These are phyloP conservation scores for Encarsia formosa DNA, from an alignment of 2,888 invertebrate genomes.

Conservation along the genomic window DNA sequence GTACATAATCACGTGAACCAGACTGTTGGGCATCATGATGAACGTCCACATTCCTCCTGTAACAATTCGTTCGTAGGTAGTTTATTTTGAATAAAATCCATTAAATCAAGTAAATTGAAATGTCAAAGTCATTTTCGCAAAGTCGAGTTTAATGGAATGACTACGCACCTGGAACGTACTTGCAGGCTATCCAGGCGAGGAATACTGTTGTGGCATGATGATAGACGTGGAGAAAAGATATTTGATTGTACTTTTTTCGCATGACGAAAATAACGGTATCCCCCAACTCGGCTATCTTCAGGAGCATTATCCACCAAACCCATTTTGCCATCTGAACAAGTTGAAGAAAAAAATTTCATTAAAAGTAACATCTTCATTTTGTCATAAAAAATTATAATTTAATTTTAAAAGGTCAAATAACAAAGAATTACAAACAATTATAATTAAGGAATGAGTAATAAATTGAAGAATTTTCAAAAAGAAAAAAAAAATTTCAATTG, in stretches of 20 bases:
- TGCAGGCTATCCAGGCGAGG: constrained; percentile 60
- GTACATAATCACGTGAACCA: constrained; percentile 74
- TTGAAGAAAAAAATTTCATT: too few species aligned
- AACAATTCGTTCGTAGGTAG: background rate
- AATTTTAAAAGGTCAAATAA: background rate
- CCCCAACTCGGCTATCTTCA: constrained; percentile 64
- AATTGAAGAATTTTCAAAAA: too few species aligned
- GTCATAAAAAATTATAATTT: too few species aligned
- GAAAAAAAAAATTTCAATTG: too few species aligned
- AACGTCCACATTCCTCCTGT: constrained; percentile 66
- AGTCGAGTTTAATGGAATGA: too few species aligned
- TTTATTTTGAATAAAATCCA: background rate
- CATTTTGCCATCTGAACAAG: constrained; percentile 52
- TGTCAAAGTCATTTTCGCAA: background rate
- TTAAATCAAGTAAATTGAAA: background rate
- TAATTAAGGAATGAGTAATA: too few species aligned
- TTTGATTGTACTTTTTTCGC: constrained; percentile 68
- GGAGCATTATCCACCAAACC: constrained; percentile 61
- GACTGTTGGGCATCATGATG: constrained; percentile 63
- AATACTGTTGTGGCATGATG: constrained; percentile 64
- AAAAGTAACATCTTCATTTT: too few species aligned
- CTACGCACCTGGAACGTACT: constrained; percentile 63
- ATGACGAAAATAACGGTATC: constrained; percentile 71
- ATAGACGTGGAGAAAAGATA: constrained; percentile 69
- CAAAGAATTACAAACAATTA: too few species aligned